Evolutionary conservation across 2,113 vertebrate species (phyloP).

Genomic region (Callionymus lyra): DNA sequence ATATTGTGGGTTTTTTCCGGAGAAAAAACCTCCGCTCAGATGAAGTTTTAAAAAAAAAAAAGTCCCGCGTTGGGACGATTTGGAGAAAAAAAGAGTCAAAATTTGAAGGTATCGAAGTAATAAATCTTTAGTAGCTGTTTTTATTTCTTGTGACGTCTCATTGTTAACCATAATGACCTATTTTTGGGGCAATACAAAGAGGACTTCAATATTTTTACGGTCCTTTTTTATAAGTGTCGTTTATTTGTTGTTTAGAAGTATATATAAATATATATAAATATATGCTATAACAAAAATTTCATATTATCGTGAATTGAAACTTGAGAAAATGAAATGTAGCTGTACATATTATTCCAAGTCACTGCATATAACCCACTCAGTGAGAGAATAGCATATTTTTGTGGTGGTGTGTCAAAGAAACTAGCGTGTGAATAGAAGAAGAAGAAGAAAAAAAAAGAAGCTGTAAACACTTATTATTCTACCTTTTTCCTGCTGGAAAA

Average conservation of each 20-base stretch:
- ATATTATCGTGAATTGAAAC: conserved; percentile 82
- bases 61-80: conserved; percentile 51
- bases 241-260: conserved; percentile 81
- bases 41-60: conserved; percentile 39
- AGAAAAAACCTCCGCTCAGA: conserved; percentile 33
- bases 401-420: conserved; percentile 82
- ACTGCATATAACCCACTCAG: conserved; percentile 91
- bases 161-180: conserved; percentile 91
- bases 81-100: not conserved
- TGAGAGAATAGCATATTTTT: conserved; percentile 92
- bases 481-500: conserved; percentile 52
- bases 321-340: conserved; percentile 75
- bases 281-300: conserved; percentile 78
- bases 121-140: conserved; percentile 80
- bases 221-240: conserved; percentile 96
- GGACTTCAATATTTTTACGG: conserved; percentile 88
- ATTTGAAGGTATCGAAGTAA: conserved; percentile 70
- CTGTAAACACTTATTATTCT: conserved; percentile 64
- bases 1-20: not conserved
- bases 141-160: conserved; percentile 79
- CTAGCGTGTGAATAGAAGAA: conserved; percentile 66
- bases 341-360: conserved; percentile 99
- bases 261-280: conserved; percentile 79
- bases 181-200: conserved; percentile 99
- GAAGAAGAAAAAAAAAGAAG: conserved; percentile 32